A percentile compares a stretch with the other conserved stretches of the same genome.
These are phyloP conservation scores for Cyprinodon tularosa DNA, from an alignment of 2,113 vertebrate species.

Conservation along the genomic window DNA sequence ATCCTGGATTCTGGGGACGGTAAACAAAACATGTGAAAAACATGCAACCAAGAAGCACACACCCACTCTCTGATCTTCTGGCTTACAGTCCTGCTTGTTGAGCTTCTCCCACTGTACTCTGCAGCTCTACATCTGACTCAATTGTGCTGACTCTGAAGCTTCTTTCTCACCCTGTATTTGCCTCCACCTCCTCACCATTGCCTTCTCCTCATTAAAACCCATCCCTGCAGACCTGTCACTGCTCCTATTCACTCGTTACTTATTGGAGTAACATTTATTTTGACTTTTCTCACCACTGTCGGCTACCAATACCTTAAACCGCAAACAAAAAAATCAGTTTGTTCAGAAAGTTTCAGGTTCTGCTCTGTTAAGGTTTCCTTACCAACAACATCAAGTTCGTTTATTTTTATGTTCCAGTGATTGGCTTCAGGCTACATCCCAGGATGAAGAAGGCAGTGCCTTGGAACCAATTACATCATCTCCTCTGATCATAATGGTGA, in stretches of 20 bases:
- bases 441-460: too few species aligned
- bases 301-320: constrained; percentile 41
- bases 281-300: constrained; percentile 1
- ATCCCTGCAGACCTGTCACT: constrained; percentile 28
- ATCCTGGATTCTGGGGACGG: constrained; percentile 26
- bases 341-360: too few species aligned
- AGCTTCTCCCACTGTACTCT: background rate
- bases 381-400: too few species aligned
- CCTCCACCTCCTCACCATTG: constrained; percentile 30
- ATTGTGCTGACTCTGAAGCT: constrained; percentile 63
- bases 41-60: background rate
- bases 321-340: background rate
- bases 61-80: constrained; percentile 1
- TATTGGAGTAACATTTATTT: background rate
- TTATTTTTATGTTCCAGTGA: too few species aligned
- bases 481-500: too few species aligned
- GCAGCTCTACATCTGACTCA: constrained; percentile 29
- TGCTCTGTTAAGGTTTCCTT: too few species aligned
- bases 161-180: constrained; percentile 18
- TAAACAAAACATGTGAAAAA: constrained; percentile 1
- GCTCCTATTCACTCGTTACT: constrained; percentile 10
- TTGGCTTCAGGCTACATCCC: too few species aligned
- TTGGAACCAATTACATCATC: too few species aligned
- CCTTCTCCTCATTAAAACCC: constrained; percentile 29
- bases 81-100: background rate